phyloP scores from a whole-genome alignment of 2,113 vertebrate species.

The Labeo rohita region DNA sequence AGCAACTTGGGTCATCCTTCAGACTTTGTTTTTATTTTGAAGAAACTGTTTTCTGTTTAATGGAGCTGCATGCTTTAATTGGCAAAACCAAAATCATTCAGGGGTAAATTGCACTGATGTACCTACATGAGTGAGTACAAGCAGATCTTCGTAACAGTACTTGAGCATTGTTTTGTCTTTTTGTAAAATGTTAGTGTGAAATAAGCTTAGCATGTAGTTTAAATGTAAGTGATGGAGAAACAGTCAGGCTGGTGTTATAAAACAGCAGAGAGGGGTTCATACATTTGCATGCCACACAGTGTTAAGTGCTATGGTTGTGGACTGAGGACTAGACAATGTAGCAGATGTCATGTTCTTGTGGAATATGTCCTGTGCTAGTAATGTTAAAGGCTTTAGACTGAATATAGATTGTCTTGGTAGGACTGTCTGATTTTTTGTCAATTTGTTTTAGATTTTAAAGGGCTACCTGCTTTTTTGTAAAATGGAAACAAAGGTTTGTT shows the following conservation, averaged over 20 bases:
- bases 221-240: background rate
- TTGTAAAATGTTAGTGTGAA: background rate
- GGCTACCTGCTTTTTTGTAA: conserved; percentile 73
- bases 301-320: conserved; percentile 16
- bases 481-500: conserved; percentile 60
- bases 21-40: background rate
- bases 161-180: conserved; percentile 24
- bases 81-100: conserved; percentile 69
- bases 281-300: conserved; percentile 36
- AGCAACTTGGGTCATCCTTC: conserved; percentile 18
- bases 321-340: conserved; percentile 22
- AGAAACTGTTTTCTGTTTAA: conserved; percentile 9
- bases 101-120: conserved; percentile 77
- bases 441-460: conserved; percentile 73
- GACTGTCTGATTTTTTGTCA: conserved; percentile 41
- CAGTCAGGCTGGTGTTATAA: background rate
- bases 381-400: conserved; percentile 74
- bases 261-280: background rate
- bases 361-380: conserved; percentile 53
- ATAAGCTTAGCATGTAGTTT: conserved; percentile 8
- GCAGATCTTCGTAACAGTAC: conserved; percentile 63
- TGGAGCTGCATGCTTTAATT: conserved; percentile 73
- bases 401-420: conserved; percentile 31
- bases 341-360: conserved; percentile 15
- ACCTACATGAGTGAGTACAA: conserved; percentile 52